Evolutionary conservation across 2,888 invertebrate genomes (phyloP), one percentile per base, ranked within the genome.

Genomic region (Protophormia terraenovae): DNA sequence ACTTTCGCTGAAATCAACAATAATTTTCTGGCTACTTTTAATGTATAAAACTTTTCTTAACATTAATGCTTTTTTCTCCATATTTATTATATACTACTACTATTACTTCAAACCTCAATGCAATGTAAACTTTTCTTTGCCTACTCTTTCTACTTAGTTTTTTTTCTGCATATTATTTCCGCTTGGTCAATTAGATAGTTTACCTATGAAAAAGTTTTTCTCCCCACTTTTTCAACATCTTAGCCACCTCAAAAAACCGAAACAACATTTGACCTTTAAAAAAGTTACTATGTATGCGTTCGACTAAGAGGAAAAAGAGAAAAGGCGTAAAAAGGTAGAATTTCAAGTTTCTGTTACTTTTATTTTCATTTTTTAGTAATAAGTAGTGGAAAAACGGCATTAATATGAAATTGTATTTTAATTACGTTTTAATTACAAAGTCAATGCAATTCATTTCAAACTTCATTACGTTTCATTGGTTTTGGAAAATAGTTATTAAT

Each of bases 171-270:
- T 62, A 81, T 84, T 84, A 87, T 80, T 83, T 86, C 78, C 80
- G 80, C 80, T 81, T 83, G 86, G 86, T 78, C 84, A 87, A 84
- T 87, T 84, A 84, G 73, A 75, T 75, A 75, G 67, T 82, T 86
- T 67, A 78, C 73, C 81, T 69, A 14, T 45, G 16, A 10, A 47
- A 77, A 77, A 71, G 0, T 62, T 38, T 78, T 66, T 53, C 32
- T 45, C 67, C 35, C 16, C n/a, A 72, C n/a, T 62, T 67, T 41
- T 58, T 12, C 62, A 67, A 47, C 60, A 50, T 62, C 19, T 55
- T 55, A 41, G 41, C 55, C 66, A 32, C 19, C 16, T 16, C 22
- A 53, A 53, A 12, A 22, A 67, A 66, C 14, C 14, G 47, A 22
- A 29, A n/a, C 22, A 58, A 67, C 19, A 60, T 60, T 41, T 53